Base-by-base conservation (phyloP, 1,140 invertebrate species). In the Drosophila quadrilineata region DNA sequence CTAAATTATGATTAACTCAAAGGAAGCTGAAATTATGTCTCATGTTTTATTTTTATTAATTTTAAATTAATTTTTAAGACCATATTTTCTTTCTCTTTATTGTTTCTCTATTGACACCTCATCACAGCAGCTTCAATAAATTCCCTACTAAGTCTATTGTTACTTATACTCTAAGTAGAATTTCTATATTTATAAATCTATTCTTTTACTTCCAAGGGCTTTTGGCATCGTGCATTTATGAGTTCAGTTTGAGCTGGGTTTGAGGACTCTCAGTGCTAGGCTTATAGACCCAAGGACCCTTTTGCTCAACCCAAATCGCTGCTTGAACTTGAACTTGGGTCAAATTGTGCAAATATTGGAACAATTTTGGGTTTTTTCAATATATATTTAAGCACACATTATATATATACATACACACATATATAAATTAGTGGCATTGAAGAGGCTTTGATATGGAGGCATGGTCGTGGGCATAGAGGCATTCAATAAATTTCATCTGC, bases 401-500 rank as follows among this genome's bases (percentile, higher is more conserved):
- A n/a, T n/a, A 43, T 21, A 24, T 12, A n/a, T 33, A 28, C 31
- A 10, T 17, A 16, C 22, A 33, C 16, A 31, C 17, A 28, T 43
- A 36, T 41, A 54, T 54, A 41, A 16, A 54, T 54, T 54, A 41
- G 35, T 41, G 0, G 31, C 22, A 35, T 22, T 24, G 48, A 43
- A 9, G 21, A 26, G 8, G 38, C 17, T 22, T 56, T 46, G 50
- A 38, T 40, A 33, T 33, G 33, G 43, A n/a, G n/a, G n/a, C n/a
- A n/a, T n/a, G n/a, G n/a, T n/a, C n/a, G n/a, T n/a, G n/a, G n/a
- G n/a, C n/a, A n/a, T n/a, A n/a, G n/a, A n/a, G n/a, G 17, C 33
- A 48, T 64, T 57, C 24, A 50, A 53, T 66, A 60, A 59, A 46
- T 50, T 45, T 29, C 22, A 38, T 24, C 48, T 54, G 29, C 48